A percentile compares a stretch with the other conserved stretches of the same genome.
Evolutionary conservation across 2,888 invertebrate genomes (phyloP).

Genomic region (Nomada fabriciana): DNA sequence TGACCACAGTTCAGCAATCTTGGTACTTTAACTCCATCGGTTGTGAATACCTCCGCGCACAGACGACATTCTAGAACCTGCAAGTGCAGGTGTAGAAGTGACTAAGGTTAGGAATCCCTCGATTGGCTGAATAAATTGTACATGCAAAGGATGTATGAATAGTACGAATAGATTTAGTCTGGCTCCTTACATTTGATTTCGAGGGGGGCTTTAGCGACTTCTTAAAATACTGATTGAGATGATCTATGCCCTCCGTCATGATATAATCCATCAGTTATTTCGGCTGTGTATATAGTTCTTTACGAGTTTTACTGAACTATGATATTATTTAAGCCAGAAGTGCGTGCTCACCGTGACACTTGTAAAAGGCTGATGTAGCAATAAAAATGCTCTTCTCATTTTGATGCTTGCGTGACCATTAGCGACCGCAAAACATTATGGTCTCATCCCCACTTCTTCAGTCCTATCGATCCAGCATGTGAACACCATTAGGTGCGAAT

Average conservation of each 20-base stretch:
- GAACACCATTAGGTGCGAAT: too few relatives aligned
- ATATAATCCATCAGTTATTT: neutral
- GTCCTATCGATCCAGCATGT: too few relatives aligned
- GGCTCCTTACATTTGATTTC: slow-evolving; percentile 68
- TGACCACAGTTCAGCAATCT: slow-evolving; percentile 86
- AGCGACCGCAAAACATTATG: too few relatives aligned
- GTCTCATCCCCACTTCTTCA: too few relatives aligned
- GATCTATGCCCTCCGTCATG: slow-evolving; percentile 75
- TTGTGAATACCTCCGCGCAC: slow-evolving; percentile 86
- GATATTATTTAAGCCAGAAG: too few relatives aligned
- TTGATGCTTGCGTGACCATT: too few relatives aligned
- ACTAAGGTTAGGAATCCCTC: neutral
- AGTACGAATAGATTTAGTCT: neutral
- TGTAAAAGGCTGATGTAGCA: too few relatives aligned
- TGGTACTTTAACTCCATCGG: slow-evolving; percentile 86
- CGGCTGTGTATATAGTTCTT: too few relatives aligned
- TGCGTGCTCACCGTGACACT: too few relatives aligned
- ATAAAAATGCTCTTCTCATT: too few relatives aligned
- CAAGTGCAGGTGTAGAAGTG: neutral
- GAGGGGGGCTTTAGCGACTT: slow-evolving; percentile 63
- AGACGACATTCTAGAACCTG: slow-evolving; percentile 86
- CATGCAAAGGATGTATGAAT: too few relatives aligned
- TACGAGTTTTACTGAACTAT: too few relatives aligned
- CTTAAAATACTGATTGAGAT: slow-evolving; percentile 70
- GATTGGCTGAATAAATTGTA: neutral